These are phyloP conservation scores for Agriotes lineatus DNA, from an alignment of 2,888 invertebrate species.

Conservation along the genomic window DNA sequence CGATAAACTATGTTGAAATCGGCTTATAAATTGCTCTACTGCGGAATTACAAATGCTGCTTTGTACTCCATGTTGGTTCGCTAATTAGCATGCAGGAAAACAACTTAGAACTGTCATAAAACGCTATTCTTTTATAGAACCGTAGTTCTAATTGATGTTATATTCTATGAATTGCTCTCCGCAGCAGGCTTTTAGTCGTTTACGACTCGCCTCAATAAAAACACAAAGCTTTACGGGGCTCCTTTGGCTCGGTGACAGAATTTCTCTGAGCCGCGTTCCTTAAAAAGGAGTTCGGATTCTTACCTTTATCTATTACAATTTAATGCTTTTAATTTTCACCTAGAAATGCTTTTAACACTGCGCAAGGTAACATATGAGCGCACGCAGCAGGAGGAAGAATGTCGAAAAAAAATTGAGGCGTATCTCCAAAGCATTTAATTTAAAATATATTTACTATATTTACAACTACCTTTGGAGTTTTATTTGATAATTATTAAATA, in stretches of 20 bases:
- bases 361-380: too few relatives aligned
- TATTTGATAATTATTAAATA: too few relatives aligned
- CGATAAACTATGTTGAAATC: conserved; percentile 46
- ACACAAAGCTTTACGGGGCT: conserved; percentile 2
- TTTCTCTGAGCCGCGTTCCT: not conserved
- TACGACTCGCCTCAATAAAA: conserved; percentile 28
- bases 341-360: too few relatives aligned
- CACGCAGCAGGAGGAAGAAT: too few relatives aligned
- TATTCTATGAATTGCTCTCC: conserved; percentile 30
- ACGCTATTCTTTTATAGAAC: conserved; percentile 35
- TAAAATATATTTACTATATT: too few relatives aligned
- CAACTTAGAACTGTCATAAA: conserved; percentile 37
- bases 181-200: conserved; percentile 32
- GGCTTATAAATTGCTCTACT: conserved; percentile 34
- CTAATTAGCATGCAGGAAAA: conserved; percentile 39
- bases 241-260: not conserved
- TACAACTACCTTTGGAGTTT: too few relatives aligned
- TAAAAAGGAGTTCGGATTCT: too few relatives aligned
- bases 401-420: too few relatives aligned
- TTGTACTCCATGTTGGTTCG: conserved; percentile 37
- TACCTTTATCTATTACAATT: too few relatives aligned
- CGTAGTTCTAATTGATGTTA: conserved; percentile 38
- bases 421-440: too few relatives aligned
- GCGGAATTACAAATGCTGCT: conserved; percentile 36
- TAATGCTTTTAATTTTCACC: too few relatives aligned